These are phyloP conservation scores for Aspidapion aeneum DNA, from an alignment of 2,888 invertebrate species.

Conservation along the genomic window DNA sequence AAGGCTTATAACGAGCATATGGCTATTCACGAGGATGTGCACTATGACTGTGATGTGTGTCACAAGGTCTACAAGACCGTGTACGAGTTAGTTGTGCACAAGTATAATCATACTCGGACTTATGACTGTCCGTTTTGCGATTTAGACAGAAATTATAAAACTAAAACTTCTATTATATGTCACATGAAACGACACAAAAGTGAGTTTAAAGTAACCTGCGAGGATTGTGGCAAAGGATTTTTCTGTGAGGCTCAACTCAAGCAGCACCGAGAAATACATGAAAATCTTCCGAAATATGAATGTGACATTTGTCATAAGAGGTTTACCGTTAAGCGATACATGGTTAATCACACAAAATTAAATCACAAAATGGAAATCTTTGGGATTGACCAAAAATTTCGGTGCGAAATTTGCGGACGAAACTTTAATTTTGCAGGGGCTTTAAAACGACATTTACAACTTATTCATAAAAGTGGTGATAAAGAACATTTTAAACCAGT, in stretches of 20 bases:
- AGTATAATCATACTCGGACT: conserved; percentile 25
- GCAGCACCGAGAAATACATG: conserved; percentile 39
- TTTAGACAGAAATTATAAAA: conserved; percentile 27
- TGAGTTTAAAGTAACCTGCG: conserved; percentile 33
- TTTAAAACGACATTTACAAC: conserved; percentile 38
- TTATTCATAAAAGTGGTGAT: conserved; percentile 39
- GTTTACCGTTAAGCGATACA: conserved; percentile 36
- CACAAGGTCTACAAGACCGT: conserved; percentile 31
- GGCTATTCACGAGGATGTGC: background rate
- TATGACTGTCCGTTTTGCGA: conserved; percentile 33
- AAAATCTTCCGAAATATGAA: conserved; percentile 36
- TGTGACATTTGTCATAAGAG: conserved; percentile 41
- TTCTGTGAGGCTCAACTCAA: conserved; percentile 30
- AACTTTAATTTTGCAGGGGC: conserved; percentile 40
- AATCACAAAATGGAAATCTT: conserved; percentile 40
- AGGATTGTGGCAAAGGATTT: conserved; percentile 38
- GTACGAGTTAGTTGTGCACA: conserved; percentile 32
- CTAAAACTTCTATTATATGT: conserved; percentile 27
- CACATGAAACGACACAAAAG: conserved; percentile 34
- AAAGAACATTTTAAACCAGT: conserved; percentile 26
- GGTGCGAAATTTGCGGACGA: conserved; percentile 37
- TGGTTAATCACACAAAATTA: conserved; percentile 35
- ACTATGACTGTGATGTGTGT: conserved; percentile 30
- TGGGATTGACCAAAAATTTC: conserved; percentile 34
- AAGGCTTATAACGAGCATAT: no score